Evolutionary conservation across 2,888 invertebrate species (phyloP).

Genomic region (Acheta domesticus): DNA sequence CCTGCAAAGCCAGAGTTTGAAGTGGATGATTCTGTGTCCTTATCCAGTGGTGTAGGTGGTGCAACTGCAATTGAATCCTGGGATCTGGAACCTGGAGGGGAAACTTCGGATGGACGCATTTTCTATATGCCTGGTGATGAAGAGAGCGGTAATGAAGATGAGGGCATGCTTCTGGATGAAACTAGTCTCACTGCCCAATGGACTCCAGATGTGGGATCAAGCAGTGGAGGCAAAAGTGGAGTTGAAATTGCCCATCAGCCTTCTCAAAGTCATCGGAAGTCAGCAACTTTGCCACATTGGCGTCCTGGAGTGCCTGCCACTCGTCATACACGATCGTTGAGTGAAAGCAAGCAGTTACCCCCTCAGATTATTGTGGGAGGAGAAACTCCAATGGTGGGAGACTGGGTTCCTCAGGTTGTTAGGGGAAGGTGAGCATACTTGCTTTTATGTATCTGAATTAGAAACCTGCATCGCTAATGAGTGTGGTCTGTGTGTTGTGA

Average conservation of each 20-base stretch:
- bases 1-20: background rate
- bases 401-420: slow-evolving; percentile 23
- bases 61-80: background rate
- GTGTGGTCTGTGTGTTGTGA: too few relatives aligned
- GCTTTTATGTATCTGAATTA: too few relatives aligned
- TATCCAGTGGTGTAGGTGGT: slow-evolving; percentile 27
- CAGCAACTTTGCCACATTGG: slow-evolving; percentile 32
- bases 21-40: slow-evolving; percentile 20
- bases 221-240: background rate
- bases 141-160: slow-evolving; percentile 28
- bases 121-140: slow-evolving; percentile 28
- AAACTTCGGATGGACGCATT: background rate
- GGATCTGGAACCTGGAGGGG: background rate
- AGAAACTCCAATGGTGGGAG: background rate
- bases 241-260: background rate
- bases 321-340: slow-evolving; percentile 42
- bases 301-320: slow-evolving; percentile 27
- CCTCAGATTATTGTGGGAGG: background rate
- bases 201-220: background rate
- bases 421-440: slow-evolving; percentile 20
- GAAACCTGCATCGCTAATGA: background rate
- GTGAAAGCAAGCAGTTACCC: slow-evolving; percentile 41
- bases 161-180: slow-evolving; percentile 29
- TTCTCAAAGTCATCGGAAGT: slow-evolving; percentile 28
- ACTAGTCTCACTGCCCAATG: slow-evolving; percentile 12